Evolutionary conservation across 2,113 vertebrate species (phyloP).

Genomic region (Erpornis zantholeuca): DNA sequence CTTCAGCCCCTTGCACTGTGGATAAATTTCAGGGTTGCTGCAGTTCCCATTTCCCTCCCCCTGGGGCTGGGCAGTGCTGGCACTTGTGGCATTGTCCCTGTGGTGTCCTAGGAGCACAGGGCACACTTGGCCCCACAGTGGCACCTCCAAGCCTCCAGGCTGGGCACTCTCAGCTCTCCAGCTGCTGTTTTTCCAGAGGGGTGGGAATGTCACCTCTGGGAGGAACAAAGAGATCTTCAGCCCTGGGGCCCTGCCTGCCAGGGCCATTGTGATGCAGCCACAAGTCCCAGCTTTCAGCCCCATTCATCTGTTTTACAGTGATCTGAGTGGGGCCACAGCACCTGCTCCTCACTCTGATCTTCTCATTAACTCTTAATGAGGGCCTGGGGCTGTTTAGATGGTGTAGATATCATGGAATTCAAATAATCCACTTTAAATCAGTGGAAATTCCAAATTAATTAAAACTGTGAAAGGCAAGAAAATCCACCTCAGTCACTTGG

Average conservation of each 20-base stretch:
- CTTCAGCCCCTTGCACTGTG: rapidly evolving
- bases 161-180: not conserved
- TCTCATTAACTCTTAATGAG: not conserved
- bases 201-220: not conserved
- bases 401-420: not conserved
- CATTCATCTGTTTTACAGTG: not conserved
- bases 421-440: not conserved
- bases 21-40: not conserved
- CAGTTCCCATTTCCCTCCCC: not conserved
- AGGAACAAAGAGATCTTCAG: not conserved
- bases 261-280: not conserved
- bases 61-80: not conserved
- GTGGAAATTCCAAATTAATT: not conserved
- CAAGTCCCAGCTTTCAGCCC: not conserved
- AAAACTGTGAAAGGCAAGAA: not conserved
- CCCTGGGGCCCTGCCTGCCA: not conserved
- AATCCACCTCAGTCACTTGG: not conserved
- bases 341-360: not conserved
- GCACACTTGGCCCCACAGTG: not conserved
- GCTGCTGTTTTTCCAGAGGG: not conserved
- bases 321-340: not conserved
- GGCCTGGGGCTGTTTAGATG: not conserved
- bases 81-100: not conserved
- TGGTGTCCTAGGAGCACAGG: not conserved
- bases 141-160: not conserved